Percentiles rank a stretch among this genome's conserved stretches.
These are phyloP conservation scores for Chaetophractus vellerosus DNA, from an alignment of 2,797 vertebrate genomes.

Conservation along the genomic window DNA sequence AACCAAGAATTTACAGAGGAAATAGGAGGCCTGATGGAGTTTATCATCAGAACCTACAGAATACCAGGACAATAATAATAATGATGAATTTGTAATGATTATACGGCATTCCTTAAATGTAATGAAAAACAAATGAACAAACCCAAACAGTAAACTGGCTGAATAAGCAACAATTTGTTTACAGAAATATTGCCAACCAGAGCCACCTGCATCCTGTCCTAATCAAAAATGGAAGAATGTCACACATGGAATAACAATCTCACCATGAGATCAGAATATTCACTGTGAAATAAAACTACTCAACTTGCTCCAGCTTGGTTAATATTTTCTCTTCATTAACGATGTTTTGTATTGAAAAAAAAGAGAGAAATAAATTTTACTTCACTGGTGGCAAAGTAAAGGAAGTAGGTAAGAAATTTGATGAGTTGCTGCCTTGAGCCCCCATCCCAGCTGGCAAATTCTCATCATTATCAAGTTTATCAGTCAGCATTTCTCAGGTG, in stretches of 20 bases:
- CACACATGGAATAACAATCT: not conserved
- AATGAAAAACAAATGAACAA: constrained; percentile 67
- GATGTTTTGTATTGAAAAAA: not conserved
- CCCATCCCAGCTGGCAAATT: not conserved
- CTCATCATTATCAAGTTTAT: not conserved
- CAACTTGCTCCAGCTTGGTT: not conserved
- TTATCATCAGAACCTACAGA: constrained; percentile 48
- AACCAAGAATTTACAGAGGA: not conserved
- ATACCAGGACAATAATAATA: constrained; percentile 50
- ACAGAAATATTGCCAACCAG: constrained; percentile 18
- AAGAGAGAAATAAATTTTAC: not conserved
- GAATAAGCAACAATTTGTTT: constrained; percentile 59
- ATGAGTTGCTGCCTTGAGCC: not conserved
- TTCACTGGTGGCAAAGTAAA: not conserved
- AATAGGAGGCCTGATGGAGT: not conserved
- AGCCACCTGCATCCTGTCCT: constrained; percentile 44
- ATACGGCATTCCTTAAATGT: not conserved
- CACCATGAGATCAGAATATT: not conserved
- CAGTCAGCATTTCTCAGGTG: not conserved
- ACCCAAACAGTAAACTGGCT: constrained; percentile 46
- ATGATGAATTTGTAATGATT: constrained; percentile 29
- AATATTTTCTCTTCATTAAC: not conserved
- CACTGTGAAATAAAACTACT: constrained; percentile 8
- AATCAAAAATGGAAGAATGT: not conserved
- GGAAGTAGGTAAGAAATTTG: not conserved